A percentile compares a stretch with the other conserved stretches of the same genome.
These are phyloP conservation scores for Tryphoninae sp. DNA, from an alignment of 2,888 invertebrate species.

Conservation along the genomic window DNA sequence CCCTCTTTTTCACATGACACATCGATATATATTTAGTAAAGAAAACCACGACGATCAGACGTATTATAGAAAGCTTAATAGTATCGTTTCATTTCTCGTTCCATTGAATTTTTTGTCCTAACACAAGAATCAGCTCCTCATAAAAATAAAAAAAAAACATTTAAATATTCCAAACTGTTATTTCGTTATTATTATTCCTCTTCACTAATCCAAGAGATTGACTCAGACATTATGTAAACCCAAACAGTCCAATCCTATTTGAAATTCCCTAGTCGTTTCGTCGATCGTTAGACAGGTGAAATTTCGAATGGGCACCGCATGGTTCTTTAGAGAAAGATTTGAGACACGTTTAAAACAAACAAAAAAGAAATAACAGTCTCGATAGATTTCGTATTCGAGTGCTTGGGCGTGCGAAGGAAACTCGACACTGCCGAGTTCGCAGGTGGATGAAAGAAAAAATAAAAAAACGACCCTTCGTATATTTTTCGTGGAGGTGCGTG, in stretches of 20 bases:
- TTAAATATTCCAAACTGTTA: neutral
- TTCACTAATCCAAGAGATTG: neutral
- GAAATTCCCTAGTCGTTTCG: conserved; percentile 48
- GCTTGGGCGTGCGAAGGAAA: conserved; percentile 39
- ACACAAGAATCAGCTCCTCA: no score
- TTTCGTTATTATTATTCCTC: neutral
- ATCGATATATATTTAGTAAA: neutral
- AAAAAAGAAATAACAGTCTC: neutral
- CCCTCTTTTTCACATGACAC: conserved; percentile 5
- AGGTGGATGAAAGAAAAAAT: conserved; percentile 37
- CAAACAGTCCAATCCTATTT: conserved; percentile 19
- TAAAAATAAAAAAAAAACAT: neutral
- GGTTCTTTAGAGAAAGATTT: conserved; percentile 48
- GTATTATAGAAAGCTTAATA: neutral
- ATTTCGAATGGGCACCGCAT: conserved; percentile 23
- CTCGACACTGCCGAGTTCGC: conserved; percentile 36
- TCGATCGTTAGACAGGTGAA: conserved; percentile 34
- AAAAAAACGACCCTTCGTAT: conserved; percentile 56
- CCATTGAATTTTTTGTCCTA: neutral
- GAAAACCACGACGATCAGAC: neutral
- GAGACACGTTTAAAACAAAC: conserved; percentile 50
- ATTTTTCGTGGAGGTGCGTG: conserved; percentile 67
- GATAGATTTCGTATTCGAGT: conserved; percentile 54
- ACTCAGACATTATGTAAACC: conserved; percentile 5
- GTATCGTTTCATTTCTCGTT: no score